Conservation (phyloP, 2,888 invertebrate species). For the Hydriomena furcata region DNA sequence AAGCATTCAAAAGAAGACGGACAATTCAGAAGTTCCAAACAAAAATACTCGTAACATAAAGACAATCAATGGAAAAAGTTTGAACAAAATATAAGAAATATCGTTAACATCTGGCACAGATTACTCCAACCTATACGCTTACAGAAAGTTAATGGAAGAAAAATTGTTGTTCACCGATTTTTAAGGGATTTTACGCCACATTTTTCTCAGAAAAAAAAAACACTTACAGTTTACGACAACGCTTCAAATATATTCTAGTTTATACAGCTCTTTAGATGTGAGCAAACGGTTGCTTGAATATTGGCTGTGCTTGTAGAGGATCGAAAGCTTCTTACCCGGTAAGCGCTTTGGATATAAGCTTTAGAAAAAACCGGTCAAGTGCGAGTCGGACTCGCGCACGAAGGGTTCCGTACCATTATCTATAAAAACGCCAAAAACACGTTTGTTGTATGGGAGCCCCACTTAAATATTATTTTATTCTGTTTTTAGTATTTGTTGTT, state of each 20-base stretch:
- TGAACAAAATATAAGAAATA: conserved; percentile 12
- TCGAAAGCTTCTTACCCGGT: conserved; percentile 23
- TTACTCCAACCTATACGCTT: conserved; percentile 4
- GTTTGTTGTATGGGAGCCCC: too few species aligned
- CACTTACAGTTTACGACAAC: conserved; percentile 1
- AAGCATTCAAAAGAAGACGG: background rate
- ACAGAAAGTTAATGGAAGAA: conserved; percentile 26
- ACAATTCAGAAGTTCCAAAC: background rate
- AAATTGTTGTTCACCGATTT: conserved; percentile 28
- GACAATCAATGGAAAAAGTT: background rate
- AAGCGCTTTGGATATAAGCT: conserved; percentile 29
- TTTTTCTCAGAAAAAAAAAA: conserved; percentile 23
- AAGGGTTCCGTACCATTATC: too few species aligned
- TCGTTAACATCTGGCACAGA: conserved; percentile 32
- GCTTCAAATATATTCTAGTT: conserved; percentile 19
- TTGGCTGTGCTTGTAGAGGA: conserved; percentile 24
- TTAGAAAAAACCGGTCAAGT: conserved; percentile 21
- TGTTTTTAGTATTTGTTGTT: too few species aligned
- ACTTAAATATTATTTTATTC: too few species aligned
- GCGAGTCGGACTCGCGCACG: too few species aligned
- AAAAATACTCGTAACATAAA: too few species aligned
- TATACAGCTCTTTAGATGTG: conserved; percentile 19
- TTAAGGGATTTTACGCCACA: conserved; percentile 23
- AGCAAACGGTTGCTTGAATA: conserved; percentile 27
- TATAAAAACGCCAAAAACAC: too few species aligned